Evolutionary conservation across 2,888 invertebrate genomes (phyloP).

Genomic region (Eucriotettix oculatus): DNA sequence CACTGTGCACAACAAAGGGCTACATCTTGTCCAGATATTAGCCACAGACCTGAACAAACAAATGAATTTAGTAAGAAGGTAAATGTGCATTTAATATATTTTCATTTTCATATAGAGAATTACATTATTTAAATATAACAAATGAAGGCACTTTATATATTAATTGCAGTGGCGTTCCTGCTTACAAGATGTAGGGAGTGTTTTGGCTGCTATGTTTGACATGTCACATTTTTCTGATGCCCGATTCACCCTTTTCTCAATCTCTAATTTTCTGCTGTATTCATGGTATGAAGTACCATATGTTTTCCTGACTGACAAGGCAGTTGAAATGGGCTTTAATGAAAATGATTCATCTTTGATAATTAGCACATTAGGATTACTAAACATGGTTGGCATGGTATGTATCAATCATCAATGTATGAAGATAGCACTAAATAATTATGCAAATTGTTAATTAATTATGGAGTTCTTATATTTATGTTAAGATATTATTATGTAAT

Average conservation of each 20-base stretch:
- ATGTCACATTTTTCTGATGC: constrained; percentile 61
- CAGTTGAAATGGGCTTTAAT: constrained; percentile 49
- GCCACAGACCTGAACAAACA: constrained; percentile 21
- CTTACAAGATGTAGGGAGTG: constrained; percentile 60
- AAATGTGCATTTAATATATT: no score
- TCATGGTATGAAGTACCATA: constrained; percentile 90
- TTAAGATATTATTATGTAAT: no score
- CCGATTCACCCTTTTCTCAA: constrained; percentile 59
- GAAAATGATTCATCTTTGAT: constrained; percentile 62
- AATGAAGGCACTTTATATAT: no score
- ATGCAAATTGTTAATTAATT: no score
- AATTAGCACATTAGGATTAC: constrained; percentile 71
- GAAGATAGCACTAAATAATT: no score
- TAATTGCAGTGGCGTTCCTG: constrained; percentile 47
- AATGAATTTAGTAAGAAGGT: no score
- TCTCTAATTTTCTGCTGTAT: constrained; percentile 80
- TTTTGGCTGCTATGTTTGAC: constrained; percentile 61
- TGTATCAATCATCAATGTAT: constrained; percentile 20
- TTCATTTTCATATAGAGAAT: no score
- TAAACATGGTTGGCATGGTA: constrained; percentile 79
- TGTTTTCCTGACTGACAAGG: constrained; percentile 74
- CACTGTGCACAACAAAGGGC: constrained; percentile 63
- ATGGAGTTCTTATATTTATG: no score
- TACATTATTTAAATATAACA: no score
- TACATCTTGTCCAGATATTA: constrained; percentile 82